Conservation (phyloP, 2,888 invertebrate genomes). For the Chorisops tibialis region DNA sequence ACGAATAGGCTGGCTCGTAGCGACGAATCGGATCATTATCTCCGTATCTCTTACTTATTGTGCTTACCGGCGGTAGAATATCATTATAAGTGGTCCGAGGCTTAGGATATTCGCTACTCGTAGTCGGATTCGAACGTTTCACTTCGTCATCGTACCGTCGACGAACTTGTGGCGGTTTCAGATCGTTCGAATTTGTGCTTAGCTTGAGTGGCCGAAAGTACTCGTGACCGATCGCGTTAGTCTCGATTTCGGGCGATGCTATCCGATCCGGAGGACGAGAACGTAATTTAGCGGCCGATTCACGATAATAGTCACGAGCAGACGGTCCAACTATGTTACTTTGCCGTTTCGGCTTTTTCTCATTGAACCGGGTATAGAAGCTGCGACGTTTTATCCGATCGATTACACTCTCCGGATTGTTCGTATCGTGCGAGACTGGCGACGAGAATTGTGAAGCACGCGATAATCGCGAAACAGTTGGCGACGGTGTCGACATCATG, state of each 20-base stretch:
- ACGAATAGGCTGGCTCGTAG: conserved; percentile 31
- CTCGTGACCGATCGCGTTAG: conserved; percentile 37
- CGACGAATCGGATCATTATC: conserved; percentile 39
- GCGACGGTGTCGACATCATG: conserved; percentile 39
- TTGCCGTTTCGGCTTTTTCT: conserved; percentile 70
- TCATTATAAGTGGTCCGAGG: conserved; percentile 47
- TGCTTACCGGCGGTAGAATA: conserved; percentile 40
- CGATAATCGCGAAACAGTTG: conserved; percentile 44
- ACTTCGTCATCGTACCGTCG: conserved; percentile 10
- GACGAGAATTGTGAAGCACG: conserved; percentile 53
- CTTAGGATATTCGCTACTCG: conserved; percentile 38
- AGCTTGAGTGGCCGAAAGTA: conserved; percentile 47
- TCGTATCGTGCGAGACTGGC: conserved; percentile 51
- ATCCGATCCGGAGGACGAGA: conserved; percentile 38
- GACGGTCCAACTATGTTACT: conserved; percentile 63
- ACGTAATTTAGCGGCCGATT: conserved; percentile 34
- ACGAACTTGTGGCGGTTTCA: conserved; percentile 44
- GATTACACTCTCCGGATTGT: conserved; percentile 69
- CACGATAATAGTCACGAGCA: conserved; percentile 57
- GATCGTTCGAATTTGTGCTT: conserved; percentile 46
- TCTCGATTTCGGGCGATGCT: conserved; percentile 45
- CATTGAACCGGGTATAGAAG: conserved; percentile 85
- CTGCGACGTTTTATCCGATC: conserved; percentile 86
- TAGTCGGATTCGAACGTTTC: conserved; percentile 31
- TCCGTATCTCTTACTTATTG: conserved; percentile 27